A percentile compares a stretch with the other conserved stretches of the same genome.
phyloP scores from a whole-genome alignment of 2,113 vertebrate species.

The Ameiurus melas region DNA sequence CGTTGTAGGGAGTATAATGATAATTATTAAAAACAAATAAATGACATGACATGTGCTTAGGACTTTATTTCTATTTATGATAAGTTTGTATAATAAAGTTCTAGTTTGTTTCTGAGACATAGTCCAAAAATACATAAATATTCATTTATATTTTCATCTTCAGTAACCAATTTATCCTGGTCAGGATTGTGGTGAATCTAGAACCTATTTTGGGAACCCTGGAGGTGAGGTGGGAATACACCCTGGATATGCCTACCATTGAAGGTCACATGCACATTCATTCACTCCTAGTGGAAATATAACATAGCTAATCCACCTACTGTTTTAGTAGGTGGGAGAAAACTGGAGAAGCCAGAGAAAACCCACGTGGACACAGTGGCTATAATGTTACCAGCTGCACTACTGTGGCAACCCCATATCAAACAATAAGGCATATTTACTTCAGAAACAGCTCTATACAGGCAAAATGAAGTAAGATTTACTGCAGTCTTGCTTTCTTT shows the following conservation, averaged over 20 bases:
- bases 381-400: not conserved
- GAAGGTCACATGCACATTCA: not conserved
- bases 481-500: not conserved
- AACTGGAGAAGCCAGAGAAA: not conserved
- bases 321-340: not conserved
- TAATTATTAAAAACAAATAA: not conserved
- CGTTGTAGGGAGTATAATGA: too few relatives aligned
- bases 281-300: not conserved
- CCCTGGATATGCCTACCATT: not conserved
- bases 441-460: not conserved
- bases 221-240: not conserved
- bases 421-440: not conserved
- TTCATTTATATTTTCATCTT: not conserved
- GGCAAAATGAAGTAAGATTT: not conserved
- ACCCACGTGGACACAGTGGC: not conserved
- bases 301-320: constrained; percentile 3
- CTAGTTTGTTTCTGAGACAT: not conserved
- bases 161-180: not conserved
- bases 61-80: not conserved
- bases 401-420: not conserved
- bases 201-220: not conserved
- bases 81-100: not conserved
- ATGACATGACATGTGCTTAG: not conserved
- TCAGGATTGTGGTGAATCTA: not conserved
- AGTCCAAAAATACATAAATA: not conserved